Evolutionary conservation across 1,140 invertebrate species (phyloP), one percentile per base, ranked within the genome.

Genomic region (Drosophila nannoptera): DNA sequence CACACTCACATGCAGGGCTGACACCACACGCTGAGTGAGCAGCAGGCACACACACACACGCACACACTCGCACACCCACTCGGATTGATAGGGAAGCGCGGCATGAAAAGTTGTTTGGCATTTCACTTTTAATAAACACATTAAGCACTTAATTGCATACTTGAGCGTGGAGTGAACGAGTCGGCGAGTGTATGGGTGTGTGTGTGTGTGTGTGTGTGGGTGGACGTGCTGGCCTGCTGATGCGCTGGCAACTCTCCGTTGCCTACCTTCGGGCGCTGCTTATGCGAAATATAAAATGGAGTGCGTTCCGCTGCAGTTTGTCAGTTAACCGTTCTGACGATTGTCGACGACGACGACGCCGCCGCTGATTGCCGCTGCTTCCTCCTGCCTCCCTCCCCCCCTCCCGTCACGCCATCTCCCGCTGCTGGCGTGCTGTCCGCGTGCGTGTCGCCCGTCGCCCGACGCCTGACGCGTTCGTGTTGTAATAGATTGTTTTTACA

Each of bases 121-220:
- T 84, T 84, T 80, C 80, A 80, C 69, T 84, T 84, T 83, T 83
- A 84, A 83, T 80, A 83, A 84, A 84, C 76, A 84, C 76, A 80
- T 84, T 73, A 84, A 78, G 69, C 62, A 76, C 73, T 84, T 84
- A 73, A 80, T 78, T 84, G 76, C 73, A 61, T 67, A 70, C 75
- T 76, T 80, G 59, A 68, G 48, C 40, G 42, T 22, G 42, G 45
- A 22, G 45, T 8, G 36, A 9, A 36, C 50, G 50, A 14, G 64
- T 63, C 32, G 5, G 14, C n/a, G 46, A 42, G 45, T 52, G 48
- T 38, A 46, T 56, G 46, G 61, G 48, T 49, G 12, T 33, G 9
- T 0, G 50, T 14, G 32, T 5, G 58, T 22, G 38, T n/a, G 29
- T 32, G 9, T 16, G 45, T 12, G 45, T 38, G 31, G n/a, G 29